A percentile compares a stretch with the other conserved stretches of the same genome.
Conservation (phyloP, 2,797 vertebrate genomes). For the Myotis myotis region DNA sequence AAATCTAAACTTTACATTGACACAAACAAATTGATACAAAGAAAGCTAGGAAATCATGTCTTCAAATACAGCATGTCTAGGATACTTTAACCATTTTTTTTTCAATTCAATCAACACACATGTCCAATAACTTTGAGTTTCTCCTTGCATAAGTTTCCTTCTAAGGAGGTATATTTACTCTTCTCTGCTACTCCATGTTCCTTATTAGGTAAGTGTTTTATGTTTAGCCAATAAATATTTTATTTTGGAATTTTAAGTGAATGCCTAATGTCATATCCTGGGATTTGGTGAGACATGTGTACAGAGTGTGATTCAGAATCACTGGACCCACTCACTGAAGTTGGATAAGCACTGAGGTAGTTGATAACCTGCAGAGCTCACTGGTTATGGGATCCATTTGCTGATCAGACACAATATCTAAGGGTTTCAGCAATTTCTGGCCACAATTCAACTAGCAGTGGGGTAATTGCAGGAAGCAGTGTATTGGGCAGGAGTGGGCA, state of each 20-base stretch:
- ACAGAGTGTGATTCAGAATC: neutral
- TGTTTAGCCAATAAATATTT: neutral
- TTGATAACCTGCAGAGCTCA: neutral
- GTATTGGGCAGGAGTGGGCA: neutral
- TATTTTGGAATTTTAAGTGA: slow-evolving; percentile 27
- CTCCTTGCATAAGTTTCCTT: neutral
- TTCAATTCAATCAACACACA: neutral
- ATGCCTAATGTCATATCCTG: neutral
- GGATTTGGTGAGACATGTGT: neutral
- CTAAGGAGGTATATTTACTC: neutral
- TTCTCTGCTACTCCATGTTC: neutral
- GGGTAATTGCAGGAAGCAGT: neutral
- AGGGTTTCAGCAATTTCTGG: neutral
- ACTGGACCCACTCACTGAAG: neutral
- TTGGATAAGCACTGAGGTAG: neutral
- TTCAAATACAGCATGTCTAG: neutral
- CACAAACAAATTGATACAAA: neutral
- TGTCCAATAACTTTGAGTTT: neutral
- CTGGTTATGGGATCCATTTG: neutral
- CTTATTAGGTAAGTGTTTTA: slow-evolving; percentile 15
- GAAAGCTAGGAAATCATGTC: neutral
- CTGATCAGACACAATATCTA: neutral
- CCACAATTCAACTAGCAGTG: neutral
- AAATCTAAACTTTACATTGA: neutral
- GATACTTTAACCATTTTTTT: neutral